Evolutionary conservation across 1,140 invertebrate genomes (phyloP), one percentile per base, ranked within the genome.

Genomic region (Aphelinus certus): DNA sequence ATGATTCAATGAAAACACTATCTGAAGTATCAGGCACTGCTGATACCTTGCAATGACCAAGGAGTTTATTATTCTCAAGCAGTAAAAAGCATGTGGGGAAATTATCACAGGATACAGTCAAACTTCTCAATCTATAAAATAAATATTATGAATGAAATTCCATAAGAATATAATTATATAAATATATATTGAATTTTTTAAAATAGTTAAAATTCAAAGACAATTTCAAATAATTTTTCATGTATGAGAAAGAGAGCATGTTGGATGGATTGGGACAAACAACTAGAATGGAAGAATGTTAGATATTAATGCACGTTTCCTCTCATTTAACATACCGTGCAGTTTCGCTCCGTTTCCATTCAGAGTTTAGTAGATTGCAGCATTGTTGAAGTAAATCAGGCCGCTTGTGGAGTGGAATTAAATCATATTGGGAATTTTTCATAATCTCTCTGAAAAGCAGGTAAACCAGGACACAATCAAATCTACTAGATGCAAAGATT

Each of bases 341-440:
- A 65, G 91, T 92, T 83, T 92, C 90, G 77, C 93, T 94, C 74
- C 94, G 88, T 78, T 92, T 92, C 94, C 94, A 95, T 90, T 95
- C 93, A 56, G 91, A 90, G 86, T 95, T 95, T 73, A 95, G 90
- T 73, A 95, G 87, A 77, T 90, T 88, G 83, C 92, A 94, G 79
- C 93, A 94, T 82, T 91, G 85, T 82, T 89, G 86, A 57, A 91
- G 85, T 79, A 92, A 91, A 81, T 95, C 89, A 58, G 92, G 92
- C 80, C 92, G 86, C 77, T 91, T 87, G 80, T 94, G 93, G 75
- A 95, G 87, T 74, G 90, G 90, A 80, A 94, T 83, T 74, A 95
- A 90, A 83, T 75, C 71, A 71, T 87, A 86, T 43, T 79, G 78
- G 63, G 76, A 79, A 76, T 79, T 76, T 78, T 80, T 84, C 82